Evolutionary conservation across 2,797 vertebrate species (phyloP), one percentile per base, ranked within the genome.

Genomic region (Danionella dracula): DNA sequence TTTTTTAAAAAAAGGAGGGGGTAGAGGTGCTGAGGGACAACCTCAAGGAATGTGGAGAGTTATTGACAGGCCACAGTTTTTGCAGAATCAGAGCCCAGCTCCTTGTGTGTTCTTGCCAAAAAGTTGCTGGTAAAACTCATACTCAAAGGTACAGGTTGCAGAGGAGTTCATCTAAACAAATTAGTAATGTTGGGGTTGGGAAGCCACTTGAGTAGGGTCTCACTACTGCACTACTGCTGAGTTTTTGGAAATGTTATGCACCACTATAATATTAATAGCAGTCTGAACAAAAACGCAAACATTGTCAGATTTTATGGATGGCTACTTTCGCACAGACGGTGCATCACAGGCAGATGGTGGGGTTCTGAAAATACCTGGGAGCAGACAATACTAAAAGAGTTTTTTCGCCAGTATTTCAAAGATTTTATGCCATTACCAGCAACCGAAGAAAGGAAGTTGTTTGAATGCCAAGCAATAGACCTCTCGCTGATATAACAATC

Each of bases 261-360:
- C 92, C 92, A 92, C 92, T 93, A 90, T 88, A 93, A 94, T 97
- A 96, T 96, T 96, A 95, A 96, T 95, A 90, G 87, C 91, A 83
- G 90, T 91, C 90, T 87, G 90, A 91, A 91, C 93, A 94, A 94
- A 88, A 94, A 93, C 88, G 90, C 90, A 92, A 92, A 93, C 90
- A 92, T 91, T 92, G 91, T 95, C 92, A 89, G 90, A 91, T 92
- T 90, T 91, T 93, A 92, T 85, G 85, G 90, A 90, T 88, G 86
- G 86, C 86, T 89, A 87, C 90, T 76, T 86, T 77, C 83, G 77
- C 86, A 88, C 90, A 85, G 89, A 85, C 86, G 64, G 76, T 86
- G 70, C 45, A 69, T 68, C 51, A 58, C 16, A 58, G 70, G 44
- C 66, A 66, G 59, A 51, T 20, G 20, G 62, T 21, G 50, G 37